Evolutionary conservation across 2,888 invertebrate species (phyloP).

Genomic region (Calephelis perditalis): DNA sequence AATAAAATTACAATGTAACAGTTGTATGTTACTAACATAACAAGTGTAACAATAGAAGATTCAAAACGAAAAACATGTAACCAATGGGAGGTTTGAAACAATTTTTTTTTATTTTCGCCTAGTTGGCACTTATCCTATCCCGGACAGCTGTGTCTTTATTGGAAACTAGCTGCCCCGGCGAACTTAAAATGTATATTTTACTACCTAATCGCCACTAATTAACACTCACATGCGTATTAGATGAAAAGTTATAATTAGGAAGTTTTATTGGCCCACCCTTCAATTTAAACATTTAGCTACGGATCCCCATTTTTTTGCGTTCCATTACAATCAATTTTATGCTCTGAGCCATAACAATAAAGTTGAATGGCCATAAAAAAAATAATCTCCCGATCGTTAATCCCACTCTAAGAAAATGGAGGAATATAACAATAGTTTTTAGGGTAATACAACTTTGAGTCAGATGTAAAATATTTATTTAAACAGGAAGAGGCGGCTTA

Average conservation of each 20-base stretch:
- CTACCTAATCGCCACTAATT: too few species aligned
- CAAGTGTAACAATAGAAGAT: too few species aligned
- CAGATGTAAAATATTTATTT: slow-evolving; percentile 43
- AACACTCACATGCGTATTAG: too few species aligned
- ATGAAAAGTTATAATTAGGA: background rate
- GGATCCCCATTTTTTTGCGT: slow-evolving; percentile 4
- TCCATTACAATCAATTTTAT: slow-evolving; percentile 6
- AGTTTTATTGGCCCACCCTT: background rate
- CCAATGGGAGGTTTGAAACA: too few species aligned
- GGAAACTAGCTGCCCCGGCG: too few species aligned
- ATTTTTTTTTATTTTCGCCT: too few species aligned
- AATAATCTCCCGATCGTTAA: slow-evolving; percentile 8
- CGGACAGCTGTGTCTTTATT: too few species aligned
- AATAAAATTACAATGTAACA: too few species aligned
- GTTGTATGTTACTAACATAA: too few species aligned
- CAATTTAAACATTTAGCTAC: background rate
- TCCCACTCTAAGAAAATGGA: slow-evolving; percentile 7
- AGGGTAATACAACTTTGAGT: slow-evolving; percentile 18
- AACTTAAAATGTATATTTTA: too few species aligned
- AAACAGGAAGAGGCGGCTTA: slow-evolving; percentile 46
- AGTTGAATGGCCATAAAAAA: background rate
- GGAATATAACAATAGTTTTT: slow-evolving; percentile 12
- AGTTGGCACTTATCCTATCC: too few species aligned
- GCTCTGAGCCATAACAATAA: slow-evolving; percentile 4
- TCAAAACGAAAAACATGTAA: too few species aligned